Conservation (phyloP, 2,888 invertebrate species). For the Megamerina dolium region DNA sequence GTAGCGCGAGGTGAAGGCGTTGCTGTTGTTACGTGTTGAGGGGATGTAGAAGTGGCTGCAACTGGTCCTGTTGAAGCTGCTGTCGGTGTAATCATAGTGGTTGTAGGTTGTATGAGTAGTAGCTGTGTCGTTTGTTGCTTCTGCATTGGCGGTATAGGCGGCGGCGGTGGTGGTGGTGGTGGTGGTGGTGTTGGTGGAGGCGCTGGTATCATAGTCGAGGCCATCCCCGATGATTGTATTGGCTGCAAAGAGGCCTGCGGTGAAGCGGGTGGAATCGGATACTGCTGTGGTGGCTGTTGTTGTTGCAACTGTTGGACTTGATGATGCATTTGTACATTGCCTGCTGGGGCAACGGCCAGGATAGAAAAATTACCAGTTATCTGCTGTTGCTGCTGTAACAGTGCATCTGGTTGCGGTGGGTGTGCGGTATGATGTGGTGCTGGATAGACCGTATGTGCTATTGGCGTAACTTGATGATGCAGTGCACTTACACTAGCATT, state of each 20-base stretch:
- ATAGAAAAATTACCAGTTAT: constrained; percentile 2
- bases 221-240: no score
- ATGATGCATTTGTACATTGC: constrained; percentile 13
- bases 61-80: constrained; percentile 12
- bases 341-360: constrained; percentile 15
- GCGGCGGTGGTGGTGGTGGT: constrained; percentile 19
- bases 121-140: constrained; percentile 5
- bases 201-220: constrained; percentile 6
- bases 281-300: constrained; percentile 22
- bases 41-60: constrained; percentile 17
- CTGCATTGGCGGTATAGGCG: constrained; percentile 21
- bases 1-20: constrained; percentile 38
- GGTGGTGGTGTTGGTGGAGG: constrained; percentile 14
- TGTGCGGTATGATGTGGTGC: constrained; percentile 12
- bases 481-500: neutral
- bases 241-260: no score
- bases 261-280: no score
- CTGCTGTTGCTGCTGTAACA: constrained; percentile 1
- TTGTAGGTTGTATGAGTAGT: constrained; percentile 11
- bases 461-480: neutral
- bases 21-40: constrained; percentile 21
- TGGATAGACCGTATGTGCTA: constrained; percentile 6
- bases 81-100: constrained; percentile 6
- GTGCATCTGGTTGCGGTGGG: constrained; percentile 3
- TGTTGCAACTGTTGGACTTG: constrained; percentile 17